Conservation (phyloP, 1,140 invertebrate species). For the Manduca sexta region DNA sequence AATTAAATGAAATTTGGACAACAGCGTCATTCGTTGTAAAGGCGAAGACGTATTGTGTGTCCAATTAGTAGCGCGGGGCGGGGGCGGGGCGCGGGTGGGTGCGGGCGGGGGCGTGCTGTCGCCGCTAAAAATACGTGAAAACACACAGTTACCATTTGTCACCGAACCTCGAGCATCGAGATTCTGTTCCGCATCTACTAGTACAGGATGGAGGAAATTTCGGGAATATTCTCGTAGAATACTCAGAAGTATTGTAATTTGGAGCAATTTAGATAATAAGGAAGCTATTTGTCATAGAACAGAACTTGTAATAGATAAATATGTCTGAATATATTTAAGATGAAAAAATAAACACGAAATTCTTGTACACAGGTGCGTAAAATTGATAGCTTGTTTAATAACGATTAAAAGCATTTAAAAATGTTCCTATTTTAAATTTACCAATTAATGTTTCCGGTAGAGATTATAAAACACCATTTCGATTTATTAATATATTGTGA, state of each 20-base stretch:
- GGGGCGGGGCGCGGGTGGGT: constrained; percentile 26
- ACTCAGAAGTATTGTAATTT: background rate
- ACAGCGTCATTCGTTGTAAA: background rate
- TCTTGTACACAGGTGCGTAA: no score
- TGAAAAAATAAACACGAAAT: no score
- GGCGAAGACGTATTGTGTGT: constrained; percentile 54
- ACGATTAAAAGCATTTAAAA: constrained; percentile 10
- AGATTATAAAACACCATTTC: background rate
- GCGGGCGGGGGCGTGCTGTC: constrained; percentile 22
- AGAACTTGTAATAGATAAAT: no score
- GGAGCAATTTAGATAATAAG: no score
- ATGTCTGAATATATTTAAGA: no score
- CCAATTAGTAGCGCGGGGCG: constrained; percentile 57
- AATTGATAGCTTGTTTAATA: background rate
- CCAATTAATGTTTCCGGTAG: background rate
- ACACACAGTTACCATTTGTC: constrained; percentile 69
- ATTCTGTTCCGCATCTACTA: constrained; percentile 37
- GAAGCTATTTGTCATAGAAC: no score
- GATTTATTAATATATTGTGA: no score
- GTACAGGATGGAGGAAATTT: constrained; percentile 39
- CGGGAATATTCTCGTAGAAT: constrained; percentile 3
- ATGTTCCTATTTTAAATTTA: background rate
- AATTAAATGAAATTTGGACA: no score
- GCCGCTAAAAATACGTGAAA: constrained; percentile 68
- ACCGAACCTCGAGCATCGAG: constrained; percentile 65